Conservation (phyloP, 1,140 invertebrate genomes). For the Sesamia nonagrioides region DNA sequence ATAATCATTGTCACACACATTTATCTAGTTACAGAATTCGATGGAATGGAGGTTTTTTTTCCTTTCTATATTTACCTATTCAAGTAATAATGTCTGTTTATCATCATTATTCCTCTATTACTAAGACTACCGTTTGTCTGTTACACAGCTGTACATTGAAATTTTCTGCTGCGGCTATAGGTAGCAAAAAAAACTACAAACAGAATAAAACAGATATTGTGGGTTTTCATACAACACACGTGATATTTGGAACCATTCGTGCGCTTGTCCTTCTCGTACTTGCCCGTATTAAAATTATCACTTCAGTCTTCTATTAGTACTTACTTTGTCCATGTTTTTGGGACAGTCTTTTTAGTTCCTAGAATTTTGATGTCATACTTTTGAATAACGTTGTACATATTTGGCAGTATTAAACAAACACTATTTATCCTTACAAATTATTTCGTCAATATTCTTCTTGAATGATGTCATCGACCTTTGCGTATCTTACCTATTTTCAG, state of each 20-base stretch:
- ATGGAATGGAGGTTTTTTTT: no score
- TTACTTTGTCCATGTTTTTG: slow-evolving; percentile 4
- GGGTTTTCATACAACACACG: not conserved
- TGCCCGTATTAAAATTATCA: not conserved
- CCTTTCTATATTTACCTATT: no score
- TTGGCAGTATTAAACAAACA: slow-evolving; percentile 3
- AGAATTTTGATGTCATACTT: slow-evolving; percentile 23
- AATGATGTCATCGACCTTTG: slow-evolving; percentile 10
- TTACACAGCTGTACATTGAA: no score
- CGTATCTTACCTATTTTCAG: not conserved
- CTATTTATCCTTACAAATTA: not conserved
- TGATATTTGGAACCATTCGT: not conserved
- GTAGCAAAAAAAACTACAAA: no score
- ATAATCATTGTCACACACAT: no score
- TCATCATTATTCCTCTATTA: no score
- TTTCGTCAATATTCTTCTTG: not conserved
- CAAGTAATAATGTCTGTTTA: no score
- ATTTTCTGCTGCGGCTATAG: no score
- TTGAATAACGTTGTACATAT: not conserved
- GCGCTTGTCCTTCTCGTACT: not conserved
- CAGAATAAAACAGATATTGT: no score
- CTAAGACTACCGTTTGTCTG: no score
- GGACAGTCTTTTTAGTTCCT: not conserved
- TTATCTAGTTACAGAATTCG: no score
- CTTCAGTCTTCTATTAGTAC: slow-evolving; percentile 10